Evolutionary conservation across 2,113 vertebrate species (phyloP), one percentile per base, ranked within the genome.

Genomic region (Perognathus longimembris): DNA sequence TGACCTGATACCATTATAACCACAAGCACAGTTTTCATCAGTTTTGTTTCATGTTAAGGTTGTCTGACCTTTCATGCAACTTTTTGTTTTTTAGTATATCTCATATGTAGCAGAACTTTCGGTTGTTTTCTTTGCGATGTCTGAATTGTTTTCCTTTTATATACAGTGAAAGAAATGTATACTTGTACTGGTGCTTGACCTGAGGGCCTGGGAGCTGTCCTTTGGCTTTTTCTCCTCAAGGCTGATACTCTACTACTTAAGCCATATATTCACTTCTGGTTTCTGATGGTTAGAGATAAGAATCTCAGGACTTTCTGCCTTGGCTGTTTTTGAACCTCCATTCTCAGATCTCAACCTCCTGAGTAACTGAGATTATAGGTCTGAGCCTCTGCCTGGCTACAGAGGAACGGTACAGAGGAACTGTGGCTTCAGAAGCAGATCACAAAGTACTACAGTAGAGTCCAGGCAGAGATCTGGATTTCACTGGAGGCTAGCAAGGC

Each of bases 61-160:
- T 92, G 50, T 8, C 11, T 11, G 40, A 38, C 11, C 30, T 82
- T 85, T 83, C 24, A 90, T 45, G 79, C 75, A 59, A 2, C 10
- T 50, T 87, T 86, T 75, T 50, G 77, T 83, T 79, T 63, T 45
- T 45, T 45, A 12, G 2, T 80, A 69, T 73, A 11, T 71, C 32
- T 45, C 12, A 38, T 6, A 28, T 5, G 15, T 54, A 73, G 18
- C n/a, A 89, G 40, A 87, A 63, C 28, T 83, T 67, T 85, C n/a
- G 3, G 1, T 88, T 79, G 1, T 42, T 83, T 45, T 90, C 42
- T 69, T 50, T 70, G 22, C 76, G 54, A n/a, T 82, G 66, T 70
- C 45, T 64, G 74, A 88, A 85, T 81, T 71, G 17, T 59, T 38
- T 80, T 4, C 50, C n/a, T 89, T 96, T 79, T 45, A 64, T 9